These are phyloP conservation scores for Tyrannus savana DNA, from an alignment of 2,113 vertebrate genomes.

Conservation along the genomic window DNA sequence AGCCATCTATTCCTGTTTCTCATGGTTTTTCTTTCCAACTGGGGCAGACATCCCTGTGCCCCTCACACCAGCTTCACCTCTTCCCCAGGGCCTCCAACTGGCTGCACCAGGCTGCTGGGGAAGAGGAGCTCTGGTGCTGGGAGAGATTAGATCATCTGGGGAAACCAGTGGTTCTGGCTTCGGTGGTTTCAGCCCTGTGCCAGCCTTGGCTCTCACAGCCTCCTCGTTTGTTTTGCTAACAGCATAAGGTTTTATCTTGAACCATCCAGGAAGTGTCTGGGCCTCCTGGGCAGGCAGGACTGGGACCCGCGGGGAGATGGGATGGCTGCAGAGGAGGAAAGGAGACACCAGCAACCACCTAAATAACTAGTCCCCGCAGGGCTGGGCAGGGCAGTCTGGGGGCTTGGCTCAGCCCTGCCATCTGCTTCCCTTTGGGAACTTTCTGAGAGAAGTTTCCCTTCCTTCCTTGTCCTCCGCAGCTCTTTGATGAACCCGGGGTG, in stretches of 20 bases:
- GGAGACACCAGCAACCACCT: conserved; percentile 50
- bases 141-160: conserved; percentile 31
- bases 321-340: conserved; percentile 46
- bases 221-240: conserved; percentile 68
- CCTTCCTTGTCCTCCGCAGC: background rate
- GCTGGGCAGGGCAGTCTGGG: conserved; percentile 53
- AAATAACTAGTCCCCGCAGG: conserved; percentile 39
- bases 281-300: conserved; percentile 57
- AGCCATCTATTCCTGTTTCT: background rate
- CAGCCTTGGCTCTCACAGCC: conserved; percentile 56
- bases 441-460: conserved; percentile 31
- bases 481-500: conserved; percentile 36
- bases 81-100: background rate
- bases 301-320: conserved; percentile 24
- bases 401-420: conserved; percentile 24
- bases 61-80: background rate
- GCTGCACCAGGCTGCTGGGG: background rate
- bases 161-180: conserved; percentile 67
- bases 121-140: background rate
- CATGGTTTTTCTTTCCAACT: background rate
- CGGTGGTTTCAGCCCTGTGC: conserved; percentile 46
- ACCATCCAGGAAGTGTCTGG: conserved; percentile 60
- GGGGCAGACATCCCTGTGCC: background rate
- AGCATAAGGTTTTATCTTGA: conserved; percentile 65
- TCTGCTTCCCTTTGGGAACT: conserved; percentile 56